Base-by-base conservation (phyloP, 1,140 invertebrate species). In the Hypothenemus hampei region DNA sequence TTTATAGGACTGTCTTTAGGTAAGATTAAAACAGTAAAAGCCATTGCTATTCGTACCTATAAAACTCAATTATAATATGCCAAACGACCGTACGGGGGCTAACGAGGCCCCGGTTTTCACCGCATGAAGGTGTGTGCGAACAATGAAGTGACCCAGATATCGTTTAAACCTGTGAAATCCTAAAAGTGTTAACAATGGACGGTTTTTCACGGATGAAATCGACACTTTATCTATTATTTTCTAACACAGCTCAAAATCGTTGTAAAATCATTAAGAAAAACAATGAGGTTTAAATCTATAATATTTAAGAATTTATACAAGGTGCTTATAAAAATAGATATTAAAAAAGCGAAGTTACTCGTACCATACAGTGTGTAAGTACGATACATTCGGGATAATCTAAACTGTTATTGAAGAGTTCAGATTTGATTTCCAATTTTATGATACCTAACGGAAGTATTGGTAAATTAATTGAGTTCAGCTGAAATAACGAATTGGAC, bases 1-100 rank as follows among this genome's bases (percentile, higher is more conserved):
- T 71, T 45, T 71, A 68, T 51, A 60, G 69, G 39, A 68, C 66
- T 26, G 69, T 71, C 35, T 70, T 70, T 46, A 69, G 69, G 68
- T 71, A 52, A 37, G 29, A 31, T 3, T 11, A 31, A 31, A 31
- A 31, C 13, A 31, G 3, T 31, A 11, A 3, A 11, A 3, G 3
- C 26, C 26, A 31, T 11, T 31, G 13, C n/a, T 31, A 31, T 13
- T 31, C 26, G 26, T 3, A 31, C 19, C 18, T 21, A 43, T 43
- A 23, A 43, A 43, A 43, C 40, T 43, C 23, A 43, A 43, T 43
- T 43, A 43, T 21, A 43, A 43, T 43, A 43, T 43, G n/a, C 23
- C 10, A 43, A 43, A 43, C 18, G 21, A 21, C 22, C 13, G 19
- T 23, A 21, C 16, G 40, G 40, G 23, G 18, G 16, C 40, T 11